Evolutionary conservation across 1,140 invertebrate species (phyloP).

Genomic region (Hyposmocoma kahamanoa): DNA sequence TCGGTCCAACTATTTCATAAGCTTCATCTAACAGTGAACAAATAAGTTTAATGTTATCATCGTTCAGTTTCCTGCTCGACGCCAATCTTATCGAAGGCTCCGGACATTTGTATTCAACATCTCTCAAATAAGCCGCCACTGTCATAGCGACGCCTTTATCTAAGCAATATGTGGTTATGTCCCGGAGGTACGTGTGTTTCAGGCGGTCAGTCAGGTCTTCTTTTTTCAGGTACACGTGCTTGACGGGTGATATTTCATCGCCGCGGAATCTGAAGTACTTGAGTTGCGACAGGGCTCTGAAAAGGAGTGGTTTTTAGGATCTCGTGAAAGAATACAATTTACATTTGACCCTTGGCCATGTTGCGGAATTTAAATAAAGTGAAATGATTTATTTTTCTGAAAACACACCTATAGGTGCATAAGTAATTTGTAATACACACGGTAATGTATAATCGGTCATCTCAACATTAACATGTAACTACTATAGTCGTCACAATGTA

Average conservation of each 20-base stretch:
- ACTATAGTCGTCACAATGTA: no score
- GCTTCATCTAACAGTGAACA: constrained; percentile 59
- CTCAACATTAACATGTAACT: no score
- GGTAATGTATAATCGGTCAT: no score
- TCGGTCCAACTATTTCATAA: constrained; percentile 49
- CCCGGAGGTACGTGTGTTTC: constrained; percentile 75
- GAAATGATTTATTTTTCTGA: no score
- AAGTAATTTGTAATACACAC: no score
- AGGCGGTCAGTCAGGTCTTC: constrained; percentile 63
- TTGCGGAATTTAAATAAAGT: no score
- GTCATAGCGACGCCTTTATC: constrained; percentile 77
- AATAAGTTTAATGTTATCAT: constrained; percentile 71
- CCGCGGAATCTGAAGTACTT: constrained; percentile 75
- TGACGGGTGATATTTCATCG: constrained; percentile 81
- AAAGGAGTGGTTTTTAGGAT: no score
- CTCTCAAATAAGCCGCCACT: constrained; percentile 77
- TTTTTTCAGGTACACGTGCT: constrained; percentile 82
- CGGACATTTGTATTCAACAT: constrained; percentile 76
- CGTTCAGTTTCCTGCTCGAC: constrained; percentile 75
- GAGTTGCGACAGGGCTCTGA: constrained; percentile 60
- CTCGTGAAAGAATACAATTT: no score
- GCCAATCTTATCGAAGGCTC: constrained; percentile 79
- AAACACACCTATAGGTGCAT: no score
- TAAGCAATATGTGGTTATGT: constrained; percentile 77
- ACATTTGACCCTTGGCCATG: no score